phyloP scores from a whole-genome alignment of 1,140 invertebrate species.

The Microplitis demolitor region DNA sequence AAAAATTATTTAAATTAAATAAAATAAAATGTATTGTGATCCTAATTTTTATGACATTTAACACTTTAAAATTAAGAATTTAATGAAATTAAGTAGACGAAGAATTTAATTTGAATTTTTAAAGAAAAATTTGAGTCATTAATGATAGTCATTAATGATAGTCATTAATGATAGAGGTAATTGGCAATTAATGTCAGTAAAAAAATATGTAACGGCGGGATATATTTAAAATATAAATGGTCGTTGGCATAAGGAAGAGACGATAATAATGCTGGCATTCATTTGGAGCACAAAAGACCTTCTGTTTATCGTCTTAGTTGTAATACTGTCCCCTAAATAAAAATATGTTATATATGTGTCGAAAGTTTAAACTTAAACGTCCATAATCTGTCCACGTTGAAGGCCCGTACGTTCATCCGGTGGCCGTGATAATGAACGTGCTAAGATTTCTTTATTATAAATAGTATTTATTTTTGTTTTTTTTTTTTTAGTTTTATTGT shows the following conservation, averaged over 20 bases:
- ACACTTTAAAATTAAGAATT: no score
- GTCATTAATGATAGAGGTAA: no score
- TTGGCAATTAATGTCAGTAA: no score
- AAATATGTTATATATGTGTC: neutral
- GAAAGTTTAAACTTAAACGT: neutral
- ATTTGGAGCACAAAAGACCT: slow-evolving; percentile 8
- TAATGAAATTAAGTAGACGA: no score
- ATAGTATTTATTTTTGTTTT: neutral
- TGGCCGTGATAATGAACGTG: slow-evolving; percentile 12
- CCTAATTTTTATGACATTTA: no score
- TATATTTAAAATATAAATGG: neutral
- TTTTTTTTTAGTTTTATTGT: neutral
- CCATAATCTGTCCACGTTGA: slow-evolving; percentile 9
- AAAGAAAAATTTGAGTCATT: no score
- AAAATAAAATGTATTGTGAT: no score
- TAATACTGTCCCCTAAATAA: no score
- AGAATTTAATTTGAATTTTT: no score
- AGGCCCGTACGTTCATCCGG: slow-evolving; percentile 1
- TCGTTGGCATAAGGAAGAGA: neutral
- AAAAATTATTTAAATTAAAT: no score
- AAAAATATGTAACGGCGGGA: no score
- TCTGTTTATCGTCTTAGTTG: neutral
- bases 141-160: no score
- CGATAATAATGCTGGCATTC: neutral
- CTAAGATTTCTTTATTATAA: neutral